Conservation (phyloP, 2,113 vertebrate species). For the Malurus cyaneus region DNA sequence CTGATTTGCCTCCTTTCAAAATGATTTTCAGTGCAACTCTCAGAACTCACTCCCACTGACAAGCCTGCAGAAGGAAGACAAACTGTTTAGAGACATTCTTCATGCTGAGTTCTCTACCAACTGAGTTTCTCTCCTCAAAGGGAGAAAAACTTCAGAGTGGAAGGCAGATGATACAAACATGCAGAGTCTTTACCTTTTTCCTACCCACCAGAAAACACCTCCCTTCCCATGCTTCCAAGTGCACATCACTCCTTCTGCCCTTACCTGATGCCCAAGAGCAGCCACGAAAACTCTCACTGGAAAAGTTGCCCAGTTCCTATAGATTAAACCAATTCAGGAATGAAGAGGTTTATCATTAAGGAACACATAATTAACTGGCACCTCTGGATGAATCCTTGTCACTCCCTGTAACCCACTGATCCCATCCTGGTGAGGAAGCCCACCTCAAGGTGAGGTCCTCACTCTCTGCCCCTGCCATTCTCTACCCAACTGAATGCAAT, state of each 20-base stretch:
- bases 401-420: neutral
- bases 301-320: neutral
- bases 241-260: neutral
- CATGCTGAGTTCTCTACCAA: neutral
- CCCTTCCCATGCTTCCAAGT: rapidly evolving
- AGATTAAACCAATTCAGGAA: neutral
- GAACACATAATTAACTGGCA: neutral
- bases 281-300: neutral
- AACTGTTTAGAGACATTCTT: neutral
- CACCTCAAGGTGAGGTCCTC: neutral
- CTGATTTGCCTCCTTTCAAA: neutral
- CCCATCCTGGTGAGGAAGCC: rapidly evolving
- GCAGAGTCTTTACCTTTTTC: neutral
- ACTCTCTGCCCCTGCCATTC: neutral
- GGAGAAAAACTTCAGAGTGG: neutral
- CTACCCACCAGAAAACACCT: neutral
- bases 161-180: neutral
- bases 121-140: neutral
- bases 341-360: neutral
- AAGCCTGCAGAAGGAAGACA: neutral
- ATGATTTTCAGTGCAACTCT: neutral
- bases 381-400: neutral
- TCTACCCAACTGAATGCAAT: neutral
- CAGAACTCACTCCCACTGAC: neutral
- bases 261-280: neutral